phyloP scores from a whole-genome alignment of 2,888 invertebrate genomes.

The Cephus pulcher region DNA sequence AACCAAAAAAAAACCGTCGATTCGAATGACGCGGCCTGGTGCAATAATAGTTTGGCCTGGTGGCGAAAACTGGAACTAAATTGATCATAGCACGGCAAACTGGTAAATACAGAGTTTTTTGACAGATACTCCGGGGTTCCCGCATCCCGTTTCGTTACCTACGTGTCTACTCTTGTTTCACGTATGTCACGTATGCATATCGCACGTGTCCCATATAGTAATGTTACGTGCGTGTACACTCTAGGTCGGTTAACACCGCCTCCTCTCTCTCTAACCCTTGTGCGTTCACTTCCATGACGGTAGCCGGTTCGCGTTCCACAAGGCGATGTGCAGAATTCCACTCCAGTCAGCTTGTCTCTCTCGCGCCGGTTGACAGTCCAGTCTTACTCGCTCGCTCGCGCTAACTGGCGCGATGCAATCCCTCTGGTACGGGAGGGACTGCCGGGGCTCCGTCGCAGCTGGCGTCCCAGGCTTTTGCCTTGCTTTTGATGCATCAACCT shows the following conservation, averaged over 20 bases:
- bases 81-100: background rate
- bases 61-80: background rate
- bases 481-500: background rate
- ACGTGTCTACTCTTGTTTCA: background rate
- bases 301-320: background rate
- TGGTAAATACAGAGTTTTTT: background rate
- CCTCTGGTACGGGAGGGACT: background rate
- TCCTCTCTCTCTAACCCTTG: background rate
- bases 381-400: background rate
- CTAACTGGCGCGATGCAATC: background rate
- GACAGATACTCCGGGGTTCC: conserved; percentile 16
- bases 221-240: background rate
- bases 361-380: background rate
- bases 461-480: background rate
- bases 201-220: background rate
- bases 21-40: no score
- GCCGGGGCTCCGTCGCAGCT: background rate
- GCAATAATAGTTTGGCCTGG: no score
- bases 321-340: background rate
- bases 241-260: background rate
- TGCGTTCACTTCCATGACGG: background rate
- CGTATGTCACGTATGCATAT: background rate
- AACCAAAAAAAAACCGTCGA: no score
- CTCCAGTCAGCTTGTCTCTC: background rate
- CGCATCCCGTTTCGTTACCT: background rate